Conservation (phyloP, 2,888 invertebrate genomes). For the Agrotis exclamationis region DNA sequence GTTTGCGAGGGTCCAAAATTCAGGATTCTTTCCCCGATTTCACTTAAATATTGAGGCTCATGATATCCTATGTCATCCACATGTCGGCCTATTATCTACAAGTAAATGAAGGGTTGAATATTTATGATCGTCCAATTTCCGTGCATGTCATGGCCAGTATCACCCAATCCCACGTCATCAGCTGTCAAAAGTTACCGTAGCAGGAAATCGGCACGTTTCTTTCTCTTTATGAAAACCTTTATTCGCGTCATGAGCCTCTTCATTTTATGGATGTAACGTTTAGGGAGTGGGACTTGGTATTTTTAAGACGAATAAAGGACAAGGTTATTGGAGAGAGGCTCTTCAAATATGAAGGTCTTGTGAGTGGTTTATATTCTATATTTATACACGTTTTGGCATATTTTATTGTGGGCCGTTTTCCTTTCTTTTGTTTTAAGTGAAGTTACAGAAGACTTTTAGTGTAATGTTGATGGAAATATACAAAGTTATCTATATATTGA, state of each 20-base stretch:
- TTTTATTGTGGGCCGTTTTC: slow-evolving; percentile 17
- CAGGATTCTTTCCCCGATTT: slow-evolving; percentile 18
- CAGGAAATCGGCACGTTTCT: slow-evolving; percentile 52
- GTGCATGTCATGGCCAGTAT: slow-evolving; percentile 52
- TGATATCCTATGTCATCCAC: slow-evolving; percentile 43
- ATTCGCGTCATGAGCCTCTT: slow-evolving; percentile 47
- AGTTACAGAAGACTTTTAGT: neutral
- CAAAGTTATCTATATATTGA: neutral
- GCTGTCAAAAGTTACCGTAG: slow-evolving; percentile 56
- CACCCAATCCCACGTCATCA: slow-evolving; percentile 59
- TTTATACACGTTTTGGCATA: slow-evolving; percentile 27
- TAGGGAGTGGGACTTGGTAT: slow-evolving; percentile 43
- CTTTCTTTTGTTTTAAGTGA: slow-evolving; percentile 9
- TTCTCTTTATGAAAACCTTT: slow-evolving; percentile 60
- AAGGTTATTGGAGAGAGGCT: slow-evolving; percentile 40
- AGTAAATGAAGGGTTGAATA: slow-evolving; percentile 60
- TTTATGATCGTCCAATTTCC: slow-evolving; percentile 67
- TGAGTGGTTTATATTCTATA: slow-evolving; percentile 25
- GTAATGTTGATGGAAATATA: neutral
- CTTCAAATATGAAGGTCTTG: slow-evolving; percentile 31
- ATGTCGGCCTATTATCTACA: slow-evolving; percentile 47
- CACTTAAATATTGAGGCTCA: slow-evolving; percentile 39
- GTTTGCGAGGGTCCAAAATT: slow-evolving; percentile 23
- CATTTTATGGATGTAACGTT: slow-evolving; percentile 58
- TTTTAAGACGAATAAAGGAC: slow-evolving; percentile 57